Evolutionary conservation across 1,140 invertebrate genomes (phyloP), one percentile per base, ranked within the genome.

Genomic region (Drosophila serrata): DNA sequence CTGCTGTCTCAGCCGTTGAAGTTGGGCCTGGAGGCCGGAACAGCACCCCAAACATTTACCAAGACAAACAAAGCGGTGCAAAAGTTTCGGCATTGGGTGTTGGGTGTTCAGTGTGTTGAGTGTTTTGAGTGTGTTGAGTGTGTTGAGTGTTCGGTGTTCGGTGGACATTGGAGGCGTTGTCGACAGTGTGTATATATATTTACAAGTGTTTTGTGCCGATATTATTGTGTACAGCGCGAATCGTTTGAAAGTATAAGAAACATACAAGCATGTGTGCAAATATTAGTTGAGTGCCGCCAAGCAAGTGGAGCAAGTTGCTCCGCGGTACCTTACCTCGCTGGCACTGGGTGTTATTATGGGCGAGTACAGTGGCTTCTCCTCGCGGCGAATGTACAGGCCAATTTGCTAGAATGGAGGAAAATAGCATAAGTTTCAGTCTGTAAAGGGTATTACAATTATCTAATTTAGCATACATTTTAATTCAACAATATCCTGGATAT

Each of bases 211-310:
- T 62, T 49, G 74, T 79, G 56, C 68, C 68, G 70, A 48, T 75
- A 60, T 51, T 61, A 57, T 74, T 70, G 82, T 86, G 68, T 65
- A 61, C 72, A 70, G 65, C 68, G 68, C 68, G 68, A 74, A 81
- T 90, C 67, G 67, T 88, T 88, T 81, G 78, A 81, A 90, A 85
- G 85, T 90, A 90, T 81, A 88, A 75, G 85, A 88, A 88, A 88
- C 78, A 88, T 67, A 72, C 53, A 72, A 69, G 65, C 65, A 72
- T 72, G 67, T 90, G 85, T 88, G 69, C 81, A 90, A 88, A 88
- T 90, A 88, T 88, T 88, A 88, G 82, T 84, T 60, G 73, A 68
- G 73, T 90, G 56, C 58, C 49, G n/a, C 70, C 35, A 29, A 33
- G 22, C 55, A 4, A 17, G 24, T 37, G 51, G 51, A 55, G 33